Percentiles rank a stretch among this genome's conserved stretches.
These are phyloP conservation scores for Agrypnia vestita DNA, from an alignment of 1,140 invertebrate species.

Conservation along the genomic window DNA sequence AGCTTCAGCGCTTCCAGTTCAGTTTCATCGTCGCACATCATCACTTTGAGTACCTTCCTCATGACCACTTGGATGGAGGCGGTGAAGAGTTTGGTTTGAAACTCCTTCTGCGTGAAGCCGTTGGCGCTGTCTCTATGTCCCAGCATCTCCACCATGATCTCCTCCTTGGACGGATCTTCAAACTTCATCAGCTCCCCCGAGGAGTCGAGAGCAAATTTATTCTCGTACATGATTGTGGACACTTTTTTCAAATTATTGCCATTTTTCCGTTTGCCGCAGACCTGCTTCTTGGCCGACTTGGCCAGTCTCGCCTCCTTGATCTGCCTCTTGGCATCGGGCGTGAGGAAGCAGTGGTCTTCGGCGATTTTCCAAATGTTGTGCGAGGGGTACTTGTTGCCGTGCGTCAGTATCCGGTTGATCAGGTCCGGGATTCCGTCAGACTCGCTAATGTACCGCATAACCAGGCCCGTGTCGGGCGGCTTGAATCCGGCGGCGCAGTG, in stretches of 20 bases:
- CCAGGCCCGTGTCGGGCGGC: neutral
- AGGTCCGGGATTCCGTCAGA: slow-evolving; percentile 27
- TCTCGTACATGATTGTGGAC: slow-evolving; percentile 1
- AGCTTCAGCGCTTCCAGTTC: neutral
- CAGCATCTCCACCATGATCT: slow-evolving; percentile 44
- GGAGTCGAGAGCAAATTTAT: neutral
- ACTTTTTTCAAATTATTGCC: neutral
- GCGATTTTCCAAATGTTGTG: neutral
- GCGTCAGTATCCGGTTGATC: neutral
- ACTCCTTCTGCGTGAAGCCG: slow-evolving; percentile 31
- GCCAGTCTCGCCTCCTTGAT: slow-evolving; percentile 28
- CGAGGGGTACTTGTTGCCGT: slow-evolving; percentile 25
- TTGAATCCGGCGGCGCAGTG: slow-evolving; percentile 1
- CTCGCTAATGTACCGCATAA: slow-evolving; percentile 24
- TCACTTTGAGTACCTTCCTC: slow-evolving; percentile 31
- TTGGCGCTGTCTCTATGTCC: slow-evolving; percentile 12
- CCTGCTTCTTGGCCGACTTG: slow-evolving; percentile 18
- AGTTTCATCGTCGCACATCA: slow-evolving; percentile 46
- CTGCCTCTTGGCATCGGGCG: slow-evolving; percentile 40
- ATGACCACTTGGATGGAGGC: slow-evolving; percentile 31
- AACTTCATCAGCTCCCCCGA: neutral
- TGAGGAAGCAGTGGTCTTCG: slow-evolving; percentile 3
- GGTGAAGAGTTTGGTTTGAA: slow-evolving; percentile 21
- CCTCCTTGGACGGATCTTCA: slow-evolving; percentile 37
- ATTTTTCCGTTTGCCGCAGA: slow-evolving; percentile 38